Conservation (phyloP, 2,888 invertebrate species). For the Esperia sulphurella region DNA sequence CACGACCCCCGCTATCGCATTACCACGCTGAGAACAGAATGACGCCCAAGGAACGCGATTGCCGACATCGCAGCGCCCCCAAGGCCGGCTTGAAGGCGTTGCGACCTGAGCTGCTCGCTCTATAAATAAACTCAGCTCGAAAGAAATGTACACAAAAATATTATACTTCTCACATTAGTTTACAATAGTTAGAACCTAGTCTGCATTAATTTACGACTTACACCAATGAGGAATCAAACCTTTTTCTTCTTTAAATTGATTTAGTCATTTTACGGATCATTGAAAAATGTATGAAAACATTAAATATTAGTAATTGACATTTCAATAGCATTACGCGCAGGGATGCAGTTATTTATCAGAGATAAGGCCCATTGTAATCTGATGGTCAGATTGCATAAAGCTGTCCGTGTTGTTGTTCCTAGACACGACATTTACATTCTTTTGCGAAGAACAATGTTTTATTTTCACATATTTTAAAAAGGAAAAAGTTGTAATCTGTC, state of each 20-base stretch:
- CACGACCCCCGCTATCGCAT: slow-evolving; percentile 29
- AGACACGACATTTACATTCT: too few species aligned
- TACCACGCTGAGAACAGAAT: slow-evolving; percentile 22
- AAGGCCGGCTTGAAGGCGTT: slow-evolving; percentile 25
- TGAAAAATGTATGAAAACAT: slow-evolving; percentile 34
- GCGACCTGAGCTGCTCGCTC: slow-evolving; percentile 24
- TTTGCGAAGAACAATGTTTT: neutral
- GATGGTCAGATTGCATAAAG: too few species aligned
- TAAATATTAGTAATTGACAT: slow-evolving; percentile 56
- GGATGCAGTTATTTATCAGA: slow-evolving; percentile 6
- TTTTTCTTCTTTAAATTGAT: slow-evolving; percentile 16
- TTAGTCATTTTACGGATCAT: slow-evolving; percentile 23
- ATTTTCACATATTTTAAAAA: neutral
- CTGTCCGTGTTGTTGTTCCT: too few species aligned
- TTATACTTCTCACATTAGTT: slow-evolving; percentile 67
- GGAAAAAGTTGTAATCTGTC: neutral
- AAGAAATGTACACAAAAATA: slow-evolving; percentile 59
- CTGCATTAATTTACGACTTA: slow-evolving; percentile 36
- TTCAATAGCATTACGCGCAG: slow-evolving; percentile 32
- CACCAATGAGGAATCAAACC: slow-evolving; percentile 23
- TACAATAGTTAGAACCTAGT: slow-evolving; percentile 27
- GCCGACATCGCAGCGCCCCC: slow-evolving; percentile 27
- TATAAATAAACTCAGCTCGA: slow-evolving; percentile 7
- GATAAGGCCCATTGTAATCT: neutral
- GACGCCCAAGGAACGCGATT: slow-evolving; percentile 10